These are phyloP conservation scores for Rhagoletis zephyria DNA, from an alignment of 1,140 invertebrate genomes.

Conservation along the genomic window DNA sequence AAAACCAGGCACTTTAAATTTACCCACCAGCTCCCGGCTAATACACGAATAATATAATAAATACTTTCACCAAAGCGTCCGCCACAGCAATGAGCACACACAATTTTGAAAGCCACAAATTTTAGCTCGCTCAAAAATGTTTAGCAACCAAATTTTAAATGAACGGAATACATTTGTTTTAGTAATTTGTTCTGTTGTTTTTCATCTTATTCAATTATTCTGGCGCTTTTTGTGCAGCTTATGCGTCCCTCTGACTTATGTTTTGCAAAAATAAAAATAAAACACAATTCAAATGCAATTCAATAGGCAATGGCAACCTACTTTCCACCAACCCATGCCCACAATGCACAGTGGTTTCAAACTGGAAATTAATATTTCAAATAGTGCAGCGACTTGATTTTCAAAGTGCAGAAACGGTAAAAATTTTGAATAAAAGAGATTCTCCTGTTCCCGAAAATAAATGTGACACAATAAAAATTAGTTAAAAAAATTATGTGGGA, in stretches of 20 bases:
- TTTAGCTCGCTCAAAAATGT: constrained; percentile 22
- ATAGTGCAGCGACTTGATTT: too few species aligned
- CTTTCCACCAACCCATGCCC: constrained; percentile 4
- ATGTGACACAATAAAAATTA: too few species aligned
- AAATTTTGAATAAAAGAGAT: too few species aligned
- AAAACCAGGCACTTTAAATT: constrained; percentile 57
- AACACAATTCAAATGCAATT: background rate
- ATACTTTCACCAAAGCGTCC: constrained; percentile 1
- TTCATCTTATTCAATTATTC: constrained; percentile 5
- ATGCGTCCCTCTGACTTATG: background rate
- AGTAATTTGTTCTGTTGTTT: background rate
- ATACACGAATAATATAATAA: constrained; percentile 17
- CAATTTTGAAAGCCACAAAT: constrained; percentile 6
- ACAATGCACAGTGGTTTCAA: background rate
- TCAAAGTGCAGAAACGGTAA: too few species aligned
- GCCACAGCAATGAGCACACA: constrained; percentile 35
- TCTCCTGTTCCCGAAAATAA: too few species aligned
- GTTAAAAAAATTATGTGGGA: too few species aligned
- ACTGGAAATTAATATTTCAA: too few species aligned
- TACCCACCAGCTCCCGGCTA: constrained; percentile 33
- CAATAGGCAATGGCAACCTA: background rate
- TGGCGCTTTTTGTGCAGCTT: constrained; percentile 6
- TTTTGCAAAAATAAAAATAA: too few species aligned
- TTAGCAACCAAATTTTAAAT: background rate
- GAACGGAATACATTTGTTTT: background rate